Evolutionary conservation across 2,797 vertebrate genomes (phyloP).

Genomic region (Pelochelys cantorii): DNA sequence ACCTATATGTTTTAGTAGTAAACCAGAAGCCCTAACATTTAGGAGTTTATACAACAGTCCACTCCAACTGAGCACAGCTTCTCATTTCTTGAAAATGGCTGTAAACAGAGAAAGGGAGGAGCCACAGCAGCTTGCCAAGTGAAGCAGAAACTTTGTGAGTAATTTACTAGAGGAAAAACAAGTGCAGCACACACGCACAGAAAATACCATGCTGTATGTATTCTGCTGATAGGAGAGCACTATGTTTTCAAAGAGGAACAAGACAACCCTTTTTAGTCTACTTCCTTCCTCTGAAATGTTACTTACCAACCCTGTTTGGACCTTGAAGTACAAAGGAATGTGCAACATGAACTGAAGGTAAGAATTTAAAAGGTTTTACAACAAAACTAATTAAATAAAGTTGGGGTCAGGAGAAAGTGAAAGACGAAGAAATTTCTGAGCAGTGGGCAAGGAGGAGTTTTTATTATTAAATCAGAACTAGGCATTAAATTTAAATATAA

Average conservation of each 20-base stretch:
- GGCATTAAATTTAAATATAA: fast-evolving
- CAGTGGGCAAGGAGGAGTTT: neutral
- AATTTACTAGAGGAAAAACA: slow-evolving; percentile 73
- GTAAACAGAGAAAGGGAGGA: slow-evolving; percentile 80
- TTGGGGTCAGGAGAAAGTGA: neutral
- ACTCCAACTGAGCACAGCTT: slow-evolving; percentile 26
- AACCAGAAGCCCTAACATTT: neutral
- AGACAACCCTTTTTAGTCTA: neutral
- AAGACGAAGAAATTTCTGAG: neutral
- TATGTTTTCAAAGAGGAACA: neutral
- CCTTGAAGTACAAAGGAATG: neutral
- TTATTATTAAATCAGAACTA: neutral
- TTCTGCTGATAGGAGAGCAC: neutral
- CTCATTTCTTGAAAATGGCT: slow-evolving; percentile 53
- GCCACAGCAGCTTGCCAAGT: slow-evolving; percentile 70
- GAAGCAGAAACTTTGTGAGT: slow-evolving; percentile 75
- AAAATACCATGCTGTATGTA: neutral
- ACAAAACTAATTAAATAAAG: neutral
- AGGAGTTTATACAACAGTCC: neutral
- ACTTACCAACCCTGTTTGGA: neutral
- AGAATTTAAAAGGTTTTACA: slow-evolving; percentile 1
- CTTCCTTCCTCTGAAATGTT: neutral
- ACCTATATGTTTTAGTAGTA: neutral
- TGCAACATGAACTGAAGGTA: slow-evolving; percentile 46
- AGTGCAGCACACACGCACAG: slow-evolving; percentile 46